A percentile compares a stretch with the other conserved stretches of the same genome.
phyloP scores from a whole-genome alignment of 2,113 vertebrate species.

The Mormyrus lacerda region DNA sequence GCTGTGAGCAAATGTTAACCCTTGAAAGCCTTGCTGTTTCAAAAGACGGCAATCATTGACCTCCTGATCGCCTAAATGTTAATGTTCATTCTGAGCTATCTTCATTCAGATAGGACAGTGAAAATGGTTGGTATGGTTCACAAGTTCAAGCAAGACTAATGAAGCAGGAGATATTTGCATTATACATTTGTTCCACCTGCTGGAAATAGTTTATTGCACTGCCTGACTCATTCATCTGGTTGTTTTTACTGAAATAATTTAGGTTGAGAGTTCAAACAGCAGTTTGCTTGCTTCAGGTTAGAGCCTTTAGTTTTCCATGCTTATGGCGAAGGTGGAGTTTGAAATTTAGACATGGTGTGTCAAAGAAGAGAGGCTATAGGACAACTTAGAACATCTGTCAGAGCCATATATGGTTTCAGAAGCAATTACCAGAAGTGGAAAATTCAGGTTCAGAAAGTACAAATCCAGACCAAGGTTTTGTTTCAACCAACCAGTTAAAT shows the following conservation, averaged over 20 bases:
- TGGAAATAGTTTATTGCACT: background rate
- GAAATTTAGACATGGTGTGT: too few species aligned
- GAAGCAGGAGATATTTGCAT: slow-evolving; percentile 1
- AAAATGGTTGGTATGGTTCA: background rate
- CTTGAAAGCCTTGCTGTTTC: background rate
- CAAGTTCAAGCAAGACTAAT: background rate
- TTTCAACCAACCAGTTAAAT: background rate
- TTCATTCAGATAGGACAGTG: background rate
- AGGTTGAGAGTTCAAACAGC: background rate
- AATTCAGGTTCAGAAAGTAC: background rate
- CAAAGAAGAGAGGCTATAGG: background rate
- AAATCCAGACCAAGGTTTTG: background rate
- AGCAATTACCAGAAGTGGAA: background rate
- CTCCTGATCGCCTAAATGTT: background rate
- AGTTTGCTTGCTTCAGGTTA: background rate
- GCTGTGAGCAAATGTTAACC: background rate
- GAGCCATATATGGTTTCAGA: background rate
- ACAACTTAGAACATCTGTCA: background rate
- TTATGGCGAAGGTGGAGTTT: background rate
- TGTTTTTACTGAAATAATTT: background rate
- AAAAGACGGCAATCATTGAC: too few species aligned
- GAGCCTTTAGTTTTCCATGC: background rate
- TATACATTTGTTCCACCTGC: background rate
- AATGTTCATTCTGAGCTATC: background rate
- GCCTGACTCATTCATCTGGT: background rate